These are phyloP conservation scores for Spatula clypeata DNA, from an alignment of 2,797 vertebrate genomes.

Conservation along the genomic window DNA sequence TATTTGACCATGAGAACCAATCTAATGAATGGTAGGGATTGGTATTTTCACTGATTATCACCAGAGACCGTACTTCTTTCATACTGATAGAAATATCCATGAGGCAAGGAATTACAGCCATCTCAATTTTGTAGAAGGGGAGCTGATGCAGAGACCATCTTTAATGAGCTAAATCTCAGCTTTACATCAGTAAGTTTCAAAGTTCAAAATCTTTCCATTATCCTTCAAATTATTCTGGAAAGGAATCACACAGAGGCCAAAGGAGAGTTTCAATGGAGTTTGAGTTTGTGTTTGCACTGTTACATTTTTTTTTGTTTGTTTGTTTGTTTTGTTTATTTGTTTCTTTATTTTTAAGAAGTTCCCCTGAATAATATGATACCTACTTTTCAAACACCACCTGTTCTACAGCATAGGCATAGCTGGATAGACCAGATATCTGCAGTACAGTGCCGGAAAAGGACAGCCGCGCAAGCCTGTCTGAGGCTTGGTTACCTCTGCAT, in stretches of 20 bases:
- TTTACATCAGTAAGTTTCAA: accelerated
- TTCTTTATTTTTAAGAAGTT: background rate
- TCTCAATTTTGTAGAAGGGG: background rate
- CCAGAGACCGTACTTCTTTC: background rate
- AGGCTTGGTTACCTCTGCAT: background rate
- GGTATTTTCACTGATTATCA: background rate
- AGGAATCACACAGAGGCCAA: background rate
- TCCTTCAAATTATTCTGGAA: background rate
- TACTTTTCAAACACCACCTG: background rate
- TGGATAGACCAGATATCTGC: background rate
- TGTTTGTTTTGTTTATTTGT: background rate
- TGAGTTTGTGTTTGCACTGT: too few species aligned
- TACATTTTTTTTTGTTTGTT: background rate
- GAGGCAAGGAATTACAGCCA: background rate
- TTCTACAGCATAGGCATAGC: background rate
- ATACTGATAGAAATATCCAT: background rate
- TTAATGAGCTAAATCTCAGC: background rate
- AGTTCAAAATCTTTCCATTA: background rate
- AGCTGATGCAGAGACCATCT: background rate
- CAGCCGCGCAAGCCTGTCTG: background rate
- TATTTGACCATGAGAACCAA: background rate
- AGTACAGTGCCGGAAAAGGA: background rate
- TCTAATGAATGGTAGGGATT: background rate
- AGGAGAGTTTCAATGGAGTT: background rate
- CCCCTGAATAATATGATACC: accelerated